phyloP scores from a whole-genome alignment of 2,888 invertebrate genomes.

The Cabera pusaria region DNA sequence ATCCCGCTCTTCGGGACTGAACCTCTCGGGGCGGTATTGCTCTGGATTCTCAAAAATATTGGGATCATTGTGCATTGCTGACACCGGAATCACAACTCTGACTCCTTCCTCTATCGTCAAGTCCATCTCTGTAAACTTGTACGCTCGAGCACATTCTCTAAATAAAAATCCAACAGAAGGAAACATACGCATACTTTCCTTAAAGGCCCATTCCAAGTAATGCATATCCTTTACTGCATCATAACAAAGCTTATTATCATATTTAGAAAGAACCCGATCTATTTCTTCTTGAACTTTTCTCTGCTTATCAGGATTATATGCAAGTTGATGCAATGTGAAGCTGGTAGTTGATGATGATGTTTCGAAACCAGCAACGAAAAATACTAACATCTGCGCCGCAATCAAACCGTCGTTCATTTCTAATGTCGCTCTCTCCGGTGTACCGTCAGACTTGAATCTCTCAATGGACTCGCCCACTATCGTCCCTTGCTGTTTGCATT shows the following conservation, averaged over 20 bases:
- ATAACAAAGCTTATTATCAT: slow-evolving; percentile 48
- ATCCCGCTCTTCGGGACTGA: slow-evolving; percentile 38
- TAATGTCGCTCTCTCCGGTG: slow-evolving; percentile 37
- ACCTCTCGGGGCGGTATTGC: slow-evolving; percentile 56
- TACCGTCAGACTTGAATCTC: slow-evolving; percentile 44
- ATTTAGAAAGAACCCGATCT: slow-evolving; percentile 31
- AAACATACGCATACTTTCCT: slow-evolving; percentile 57
- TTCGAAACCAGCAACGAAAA: slow-evolving; percentile 58
- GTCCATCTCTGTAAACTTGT: slow-evolving; percentile 46
- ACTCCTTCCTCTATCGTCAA: slow-evolving; percentile 52
- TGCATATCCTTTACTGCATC: slow-evolving; percentile 56
- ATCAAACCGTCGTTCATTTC: slow-evolving; percentile 47
- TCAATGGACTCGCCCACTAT: slow-evolving; percentile 52
- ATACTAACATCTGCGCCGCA: slow-evolving; percentile 54
- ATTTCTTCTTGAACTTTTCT: slow-evolving; percentile 41
- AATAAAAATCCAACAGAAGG: slow-evolving; percentile 56
- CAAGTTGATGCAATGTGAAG: slow-evolving; percentile 55
- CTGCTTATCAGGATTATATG: slow-evolving; percentile 48
- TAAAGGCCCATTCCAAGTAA: slow-evolving; percentile 51
- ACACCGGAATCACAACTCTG: slow-evolving; percentile 46
- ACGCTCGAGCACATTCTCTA: slow-evolving; percentile 44
- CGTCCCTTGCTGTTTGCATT: slow-evolving; percentile 46
- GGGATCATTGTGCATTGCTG: slow-evolving; percentile 55
- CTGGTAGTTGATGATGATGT: slow-evolving; percentile 58
- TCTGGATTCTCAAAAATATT: slow-evolving; percentile 51